Conservation (phyloP, 2,888 invertebrate genomes). For the Melikaiella ostensackeni region DNA sequence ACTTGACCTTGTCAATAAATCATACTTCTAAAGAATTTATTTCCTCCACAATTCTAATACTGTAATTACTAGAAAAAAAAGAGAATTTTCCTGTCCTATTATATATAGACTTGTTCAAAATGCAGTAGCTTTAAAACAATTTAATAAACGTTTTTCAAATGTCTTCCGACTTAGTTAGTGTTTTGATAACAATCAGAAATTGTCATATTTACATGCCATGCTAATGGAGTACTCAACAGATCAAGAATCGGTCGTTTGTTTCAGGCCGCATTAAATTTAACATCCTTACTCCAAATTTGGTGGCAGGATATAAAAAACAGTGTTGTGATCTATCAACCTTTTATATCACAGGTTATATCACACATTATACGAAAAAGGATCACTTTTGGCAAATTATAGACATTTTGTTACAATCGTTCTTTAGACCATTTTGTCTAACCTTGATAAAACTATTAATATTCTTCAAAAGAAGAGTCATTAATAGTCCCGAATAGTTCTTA, state of each 20-base stretch:
- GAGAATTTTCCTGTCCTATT: no score
- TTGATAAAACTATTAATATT: not conserved
- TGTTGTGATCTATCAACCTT: not conserved
- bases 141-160: no score
- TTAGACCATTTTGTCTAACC: not conserved
- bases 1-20: not conserved
- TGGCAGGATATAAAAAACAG: not conserved
- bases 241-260: constrained; percentile 25
- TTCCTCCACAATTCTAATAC: not conserved
- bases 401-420: not conserved
- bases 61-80: not conserved
- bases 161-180: not conserved
- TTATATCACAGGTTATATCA: not conserved
- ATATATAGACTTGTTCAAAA: not conserved
- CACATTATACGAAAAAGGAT: not conserved
- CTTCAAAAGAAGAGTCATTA: not conserved
- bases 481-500: not conserved
- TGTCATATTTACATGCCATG: not conserved
- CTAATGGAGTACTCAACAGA: constrained; percentile 1
- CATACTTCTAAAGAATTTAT: not conserved
- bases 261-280: constrained; percentile 12
- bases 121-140: no score
- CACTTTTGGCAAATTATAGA: not conserved
- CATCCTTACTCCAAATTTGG: not conserved
- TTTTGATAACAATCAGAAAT: not conserved